These are phyloP conservation scores for Enoplosus armatus DNA, from an alignment of 2,797 vertebrate species.

Conservation along the genomic window DNA sequence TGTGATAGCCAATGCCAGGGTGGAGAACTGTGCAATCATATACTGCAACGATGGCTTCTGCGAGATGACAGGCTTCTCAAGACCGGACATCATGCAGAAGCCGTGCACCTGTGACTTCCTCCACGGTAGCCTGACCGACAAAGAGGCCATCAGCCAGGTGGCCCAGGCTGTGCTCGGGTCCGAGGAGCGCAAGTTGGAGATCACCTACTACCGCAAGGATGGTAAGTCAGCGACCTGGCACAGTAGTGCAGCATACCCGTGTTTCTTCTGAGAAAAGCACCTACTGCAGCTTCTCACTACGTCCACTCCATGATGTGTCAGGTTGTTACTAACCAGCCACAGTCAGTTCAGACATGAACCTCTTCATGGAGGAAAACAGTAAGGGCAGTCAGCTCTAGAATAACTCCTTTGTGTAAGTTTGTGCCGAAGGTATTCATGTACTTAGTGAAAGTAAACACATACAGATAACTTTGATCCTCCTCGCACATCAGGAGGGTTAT, in stretches of 20 bases:
- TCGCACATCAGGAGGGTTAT: not conserved
- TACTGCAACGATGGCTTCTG: slow-evolving; percentile 99
- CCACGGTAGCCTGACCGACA: slow-evolving; percentile 93
- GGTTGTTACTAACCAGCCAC: slow-evolving; percentile 32
- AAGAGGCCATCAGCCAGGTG: slow-evolving; percentile 93
- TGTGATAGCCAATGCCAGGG: slow-evolving; percentile 98
- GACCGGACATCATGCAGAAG: slow-evolving; percentile 98
- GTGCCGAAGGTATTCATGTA: not conserved
- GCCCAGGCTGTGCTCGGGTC: slow-evolving; percentile 94
- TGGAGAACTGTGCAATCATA: slow-evolving; percentile 98
- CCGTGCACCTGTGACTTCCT: slow-evolving; percentile 98
- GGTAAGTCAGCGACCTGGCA: slow-evolving; percentile 86
- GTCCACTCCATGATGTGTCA: slow-evolving; percentile 42
- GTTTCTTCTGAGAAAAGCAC: slow-evolving; percentile 19
- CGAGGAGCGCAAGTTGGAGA: slow-evolving; percentile 96
- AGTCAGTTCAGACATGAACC: slow-evolving; percentile 35
- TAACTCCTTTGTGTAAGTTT: slow-evolving; percentile 14
- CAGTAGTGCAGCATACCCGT: not conserved
- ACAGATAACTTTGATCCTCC: not conserved
- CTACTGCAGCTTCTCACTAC: slow-evolving; percentile 26
- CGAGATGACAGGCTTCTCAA: slow-evolving; percentile 98
- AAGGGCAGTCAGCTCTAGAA: slow-evolving; percentile 21
- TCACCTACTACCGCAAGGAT: slow-evolving; percentile 98
- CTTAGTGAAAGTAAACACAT: slow-evolving; percentile 10
- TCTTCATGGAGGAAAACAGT: slow-evolving; percentile 15